These are phyloP conservation scores for Spicauda simplicius DNA, from an alignment of 2,888 invertebrate species.

Conservation along the genomic window DNA sequence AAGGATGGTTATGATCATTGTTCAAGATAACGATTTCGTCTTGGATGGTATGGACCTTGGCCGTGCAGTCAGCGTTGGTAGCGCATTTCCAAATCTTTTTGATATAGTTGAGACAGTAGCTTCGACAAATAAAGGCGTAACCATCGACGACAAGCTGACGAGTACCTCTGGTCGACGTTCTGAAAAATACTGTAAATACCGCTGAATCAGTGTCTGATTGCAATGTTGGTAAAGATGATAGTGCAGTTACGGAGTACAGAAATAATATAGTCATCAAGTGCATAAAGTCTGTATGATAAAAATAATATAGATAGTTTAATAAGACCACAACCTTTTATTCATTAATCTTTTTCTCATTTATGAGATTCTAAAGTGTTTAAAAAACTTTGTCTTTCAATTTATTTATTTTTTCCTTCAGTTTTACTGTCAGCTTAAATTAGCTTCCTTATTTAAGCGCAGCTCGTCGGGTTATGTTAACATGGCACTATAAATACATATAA, in stretches of 20 bases:
- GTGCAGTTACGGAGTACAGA: background rate
- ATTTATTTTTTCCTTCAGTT: background rate
- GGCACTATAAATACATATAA: no score
- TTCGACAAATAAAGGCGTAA: conserved; percentile 65
- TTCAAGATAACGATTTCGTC: conserved; percentile 58
- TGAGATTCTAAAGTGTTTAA: background rate
- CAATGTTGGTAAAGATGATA: background rate
- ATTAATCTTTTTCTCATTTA: background rate
- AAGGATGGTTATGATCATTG: conserved; percentile 61
- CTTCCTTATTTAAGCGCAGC: no score
- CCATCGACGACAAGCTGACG: conserved; percentile 64
- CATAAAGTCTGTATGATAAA: background rate
- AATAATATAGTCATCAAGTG: background rate
- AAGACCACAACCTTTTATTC: background rate
- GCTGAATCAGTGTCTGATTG: conserved; percentile 4
- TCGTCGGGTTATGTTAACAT: no score
- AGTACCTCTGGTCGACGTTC: conserved; percentile 62
- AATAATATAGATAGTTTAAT: background rate
- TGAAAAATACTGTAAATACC: conserved; percentile 62
- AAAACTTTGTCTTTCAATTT: background rate
- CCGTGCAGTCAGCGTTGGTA: conserved; percentile 61
- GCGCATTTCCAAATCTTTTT: conserved; percentile 72
- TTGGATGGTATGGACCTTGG: conserved; percentile 64
- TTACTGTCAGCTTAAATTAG: no score
- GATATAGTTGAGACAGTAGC: conserved; percentile 60